Evolutionary conservation across 1,140 invertebrate species (phyloP).

Genomic region (Periplaneta americana): DNA sequence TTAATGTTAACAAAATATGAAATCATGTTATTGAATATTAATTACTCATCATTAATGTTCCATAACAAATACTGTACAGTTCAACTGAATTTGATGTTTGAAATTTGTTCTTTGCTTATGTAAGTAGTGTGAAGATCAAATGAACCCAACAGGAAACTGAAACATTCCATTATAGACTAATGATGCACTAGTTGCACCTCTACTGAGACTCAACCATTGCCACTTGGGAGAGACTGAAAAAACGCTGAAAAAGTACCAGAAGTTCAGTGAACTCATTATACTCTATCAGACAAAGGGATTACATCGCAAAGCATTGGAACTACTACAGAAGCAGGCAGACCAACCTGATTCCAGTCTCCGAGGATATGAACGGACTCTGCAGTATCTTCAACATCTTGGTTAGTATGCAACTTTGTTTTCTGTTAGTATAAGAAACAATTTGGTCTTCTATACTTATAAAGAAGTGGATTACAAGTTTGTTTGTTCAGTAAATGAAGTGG

Average conservation of each 20-base stretch:
- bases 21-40: no score
- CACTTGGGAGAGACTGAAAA: slow-evolving; percentile 86
- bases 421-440: no score
- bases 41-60: no score
- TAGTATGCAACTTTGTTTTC: slow-evolving; percentile 25
- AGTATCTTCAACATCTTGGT: slow-evolving; percentile 89
- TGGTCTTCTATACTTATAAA: no score
- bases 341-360: slow-evolving; percentile 69
- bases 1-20: no score
- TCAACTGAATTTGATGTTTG: no score
- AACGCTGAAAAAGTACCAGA: slow-evolving; percentile 78
- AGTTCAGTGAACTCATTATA: slow-evolving; percentile 91
- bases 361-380: slow-evolving; percentile 77
- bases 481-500: no score
- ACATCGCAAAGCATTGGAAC: slow-evolving; percentile 85
- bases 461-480: no score
- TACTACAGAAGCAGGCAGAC: slow-evolving; percentile 76
- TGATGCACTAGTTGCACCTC: slow-evolving; percentile 84
- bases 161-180: slow-evolving; percentile 89
- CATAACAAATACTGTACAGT: no score
- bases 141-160: no score
- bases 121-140: no score
- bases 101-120: no score
- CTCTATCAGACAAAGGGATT: slow-evolving; percentile 91
- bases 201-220: slow-evolving; percentile 91